Conservation (phyloP, 2,113 vertebrate genomes). For the Circaetus gallicus region DNA sequence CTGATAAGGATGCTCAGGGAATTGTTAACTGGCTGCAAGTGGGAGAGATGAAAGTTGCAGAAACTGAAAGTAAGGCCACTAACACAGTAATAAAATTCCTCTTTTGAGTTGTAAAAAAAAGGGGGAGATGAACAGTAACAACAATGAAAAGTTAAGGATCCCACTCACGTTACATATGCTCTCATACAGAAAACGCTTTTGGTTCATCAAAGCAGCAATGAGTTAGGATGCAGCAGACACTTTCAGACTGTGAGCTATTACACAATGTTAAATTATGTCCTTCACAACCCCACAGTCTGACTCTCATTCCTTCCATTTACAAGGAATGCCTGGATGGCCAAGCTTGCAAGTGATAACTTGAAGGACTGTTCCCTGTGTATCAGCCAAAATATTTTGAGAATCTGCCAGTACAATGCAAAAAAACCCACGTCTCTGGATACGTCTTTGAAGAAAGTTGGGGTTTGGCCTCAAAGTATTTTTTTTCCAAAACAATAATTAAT, state of each 20-base stretch:
- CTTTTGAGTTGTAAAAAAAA: background rate
- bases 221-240: background rate
- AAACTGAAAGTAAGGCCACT: background rate
- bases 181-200: background rate
- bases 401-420: background rate
- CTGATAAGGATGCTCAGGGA: slow-evolving; percentile 48
- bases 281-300: background rate
- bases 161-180: background rate
- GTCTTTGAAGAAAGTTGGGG: background rate
- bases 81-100: background rate
- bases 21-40: slow-evolving; percentile 10
- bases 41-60: slow-evolving; percentile 20
- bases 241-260: background rate
- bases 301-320: background rate
- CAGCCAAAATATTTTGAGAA: slow-evolving; percentile 26
- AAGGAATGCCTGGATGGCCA: background rate
- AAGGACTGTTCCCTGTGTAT: background rate
- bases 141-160: background rate
- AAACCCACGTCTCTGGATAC: background rate
- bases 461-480: background rate
- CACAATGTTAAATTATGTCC: background rate
- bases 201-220: background rate
- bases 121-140: background rate
- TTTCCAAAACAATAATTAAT: background rate
- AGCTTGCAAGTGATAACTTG: background rate